Evolutionary conservation across 2,113 vertebrate species (phyloP).

Genomic region (Megalops atlanticus): DNA sequence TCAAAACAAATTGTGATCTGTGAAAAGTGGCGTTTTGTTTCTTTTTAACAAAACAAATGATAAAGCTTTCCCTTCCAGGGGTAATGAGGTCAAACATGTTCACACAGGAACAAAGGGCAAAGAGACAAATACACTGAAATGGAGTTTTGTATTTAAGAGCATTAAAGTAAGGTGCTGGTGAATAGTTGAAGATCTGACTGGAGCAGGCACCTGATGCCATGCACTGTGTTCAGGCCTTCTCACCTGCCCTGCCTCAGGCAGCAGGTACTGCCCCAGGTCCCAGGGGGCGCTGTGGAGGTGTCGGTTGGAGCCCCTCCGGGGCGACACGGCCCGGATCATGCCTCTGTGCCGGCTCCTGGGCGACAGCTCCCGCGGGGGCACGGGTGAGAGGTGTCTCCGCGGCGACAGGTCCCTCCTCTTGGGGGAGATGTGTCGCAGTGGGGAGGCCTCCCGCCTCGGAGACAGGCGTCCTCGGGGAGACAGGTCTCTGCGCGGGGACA

Average conservation of each 20-base stretch:
- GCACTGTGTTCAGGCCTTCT: conserved; percentile 57
- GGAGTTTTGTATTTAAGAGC: not conserved
- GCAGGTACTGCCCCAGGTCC: conserved; percentile 81
- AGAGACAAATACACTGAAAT: not conserved
- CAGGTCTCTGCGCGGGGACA: conserved; percentile 67
- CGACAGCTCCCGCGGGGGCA: conserved; percentile 77
- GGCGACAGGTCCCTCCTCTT: conserved; percentile 35
- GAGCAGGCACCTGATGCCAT: no score
- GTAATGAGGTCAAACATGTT: no score
- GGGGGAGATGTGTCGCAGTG: conserved; percentile 1
- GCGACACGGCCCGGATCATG: conserved; percentile 85
- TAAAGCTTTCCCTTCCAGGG: not conserved
- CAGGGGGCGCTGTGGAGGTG: conserved; percentile 81
- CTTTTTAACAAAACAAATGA: no score
- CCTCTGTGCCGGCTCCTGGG: conserved; percentile 85
- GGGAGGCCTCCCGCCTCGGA: conserved; percentile 65
- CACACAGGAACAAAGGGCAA: no score
- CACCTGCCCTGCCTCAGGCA: conserved; percentile 71
- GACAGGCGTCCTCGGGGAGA: conserved; percentile 48
- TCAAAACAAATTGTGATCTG: no score
- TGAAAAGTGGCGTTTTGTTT: no score
- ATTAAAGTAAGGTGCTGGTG: not conserved
- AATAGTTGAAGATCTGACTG: not conserved
- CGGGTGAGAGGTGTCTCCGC: conserved; percentile 37
- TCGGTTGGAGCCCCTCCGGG: conserved; percentile 89